Percentiles rank a stretch among this genome's conserved stretches.
Evolutionary conservation across 2,888 invertebrate species (phyloP).

Genomic region (Sphaerophoria taeniata): DNA sequence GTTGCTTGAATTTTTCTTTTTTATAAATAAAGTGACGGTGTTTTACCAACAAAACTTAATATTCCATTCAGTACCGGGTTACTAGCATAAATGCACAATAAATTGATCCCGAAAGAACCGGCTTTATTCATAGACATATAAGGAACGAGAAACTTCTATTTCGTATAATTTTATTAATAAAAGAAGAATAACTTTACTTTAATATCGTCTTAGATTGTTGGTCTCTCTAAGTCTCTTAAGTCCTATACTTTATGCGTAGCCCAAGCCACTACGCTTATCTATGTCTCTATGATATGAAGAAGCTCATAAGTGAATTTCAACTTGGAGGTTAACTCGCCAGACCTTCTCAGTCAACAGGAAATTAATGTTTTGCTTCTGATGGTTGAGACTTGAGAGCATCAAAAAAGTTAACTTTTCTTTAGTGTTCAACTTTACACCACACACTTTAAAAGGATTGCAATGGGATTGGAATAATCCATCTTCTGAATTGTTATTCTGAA

Average conservation of each 20-base stretch:
- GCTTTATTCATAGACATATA: conserved; percentile 53
- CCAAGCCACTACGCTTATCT: conserved; percentile 1
- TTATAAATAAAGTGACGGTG: too few species aligned
- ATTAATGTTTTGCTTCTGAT: conserved; percentile 66
- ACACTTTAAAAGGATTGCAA: conserved; percentile 58
- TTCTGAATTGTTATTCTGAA: conserved; percentile 65
- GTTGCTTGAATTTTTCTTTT: too few species aligned
- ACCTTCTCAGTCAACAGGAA: conserved; percentile 74
- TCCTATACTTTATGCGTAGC: conserved; percentile 9
- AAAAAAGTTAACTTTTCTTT: conserved; percentile 39
- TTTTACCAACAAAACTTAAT: conserved; percentile 12
- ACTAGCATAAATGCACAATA: conserved; percentile 70
- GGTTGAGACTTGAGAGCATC: conserved; percentile 11
- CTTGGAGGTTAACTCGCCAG: conserved; percentile 32
- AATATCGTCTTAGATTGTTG: conserved; percentile 64
- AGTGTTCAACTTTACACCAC: not conserved
- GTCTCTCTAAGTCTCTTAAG: conserved; percentile 46
- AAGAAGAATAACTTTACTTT: conserved; percentile 58
- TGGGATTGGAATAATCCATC: conserved; percentile 65
- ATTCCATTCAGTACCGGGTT: conserved; percentile 20
- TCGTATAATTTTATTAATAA: conserved; percentile 71
- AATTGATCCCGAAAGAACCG: conserved; percentile 69
- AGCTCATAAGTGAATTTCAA: conserved; percentile 15
- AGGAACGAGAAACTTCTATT: conserved; percentile 63
- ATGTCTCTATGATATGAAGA: conserved; percentile 7